A percentile compares a stretch with the other conserved stretches of the same genome.
Conservation (phyloP, 2,797 vertebrate species). For the Oreochromis mossambicus region DNA sequence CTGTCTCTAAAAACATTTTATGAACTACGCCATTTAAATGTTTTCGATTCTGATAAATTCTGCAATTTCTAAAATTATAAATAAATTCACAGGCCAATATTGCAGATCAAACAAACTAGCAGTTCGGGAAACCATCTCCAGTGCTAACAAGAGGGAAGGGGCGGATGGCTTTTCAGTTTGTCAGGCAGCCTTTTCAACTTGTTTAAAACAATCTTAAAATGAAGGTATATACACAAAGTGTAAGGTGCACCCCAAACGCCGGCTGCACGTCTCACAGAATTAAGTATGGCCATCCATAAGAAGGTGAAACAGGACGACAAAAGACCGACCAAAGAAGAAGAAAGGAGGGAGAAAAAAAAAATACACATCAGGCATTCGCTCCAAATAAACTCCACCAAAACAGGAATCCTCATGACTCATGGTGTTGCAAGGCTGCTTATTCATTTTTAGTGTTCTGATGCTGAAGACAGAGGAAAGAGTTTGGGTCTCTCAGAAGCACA, state of each 20-base stretch:
- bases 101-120: slow-evolving; percentile 57
- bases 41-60: slow-evolving; percentile 41
- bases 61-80: slow-evolving; percentile 67
- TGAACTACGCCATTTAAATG: slow-evolving; percentile 34
- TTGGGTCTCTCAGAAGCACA: slow-evolving; percentile 62
- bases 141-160: slow-evolving; percentile 56
- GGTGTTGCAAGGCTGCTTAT: slow-evolving; percentile 57
- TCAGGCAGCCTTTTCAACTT: slow-evolving; percentile 87
- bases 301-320: slow-evolving; percentile 51
- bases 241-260: slow-evolving; percentile 53
- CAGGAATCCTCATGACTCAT: slow-evolving; percentile 63
- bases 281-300: slow-evolving; percentile 67
- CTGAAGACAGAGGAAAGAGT: slow-evolving; percentile 71
- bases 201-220: slow-evolving; percentile 83
- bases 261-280: slow-evolving; percentile 59
- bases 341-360: not conserved
- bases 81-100: slow-evolving; percentile 67
- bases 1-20: slow-evolving; percentile 43
- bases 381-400: slow-evolving; percentile 46
- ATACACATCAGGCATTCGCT: not conserved
- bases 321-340: not conserved
- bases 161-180: slow-evolving; percentile 61
- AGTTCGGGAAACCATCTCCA: slow-evolving; percentile 54
- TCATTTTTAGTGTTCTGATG: slow-evolving; percentile 66
- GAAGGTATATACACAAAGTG: slow-evolving; percentile 81